Percentiles rank a stretch among this genome's conserved stretches.
Conservation (phyloP, 2,888 invertebrate genomes). For the Diadromus collaris region DNA sequence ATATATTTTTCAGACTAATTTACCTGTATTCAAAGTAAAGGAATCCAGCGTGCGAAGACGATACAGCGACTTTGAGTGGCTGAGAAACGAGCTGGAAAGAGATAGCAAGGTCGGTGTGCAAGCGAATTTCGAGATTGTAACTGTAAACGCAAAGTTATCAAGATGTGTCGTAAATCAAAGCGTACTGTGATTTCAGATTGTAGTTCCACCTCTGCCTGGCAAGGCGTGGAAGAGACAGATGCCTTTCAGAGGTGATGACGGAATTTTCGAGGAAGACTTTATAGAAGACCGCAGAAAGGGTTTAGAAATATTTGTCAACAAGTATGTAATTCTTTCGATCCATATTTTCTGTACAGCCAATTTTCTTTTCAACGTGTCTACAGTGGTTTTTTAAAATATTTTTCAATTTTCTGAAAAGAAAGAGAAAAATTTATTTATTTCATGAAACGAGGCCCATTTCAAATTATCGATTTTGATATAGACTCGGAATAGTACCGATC, state of each 20-base stretch:
- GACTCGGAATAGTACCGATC: background rate
- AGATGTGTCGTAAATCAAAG: slow-evolving; percentile 27
- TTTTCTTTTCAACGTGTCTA: background rate
- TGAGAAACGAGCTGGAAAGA: slow-evolving; percentile 98
- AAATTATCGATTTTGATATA: too few relatives aligned
- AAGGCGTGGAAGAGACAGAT: slow-evolving; percentile 99
- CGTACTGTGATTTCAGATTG: slow-evolving; percentile 86
- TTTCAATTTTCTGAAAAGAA: background rate
- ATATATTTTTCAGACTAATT: slow-evolving; percentile 90
- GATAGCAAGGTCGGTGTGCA: slow-evolving; percentile 93
- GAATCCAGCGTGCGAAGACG: slow-evolving; percentile 98
- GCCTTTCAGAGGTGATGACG: slow-evolving; percentile 99
- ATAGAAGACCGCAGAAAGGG: slow-evolving; percentile 99
- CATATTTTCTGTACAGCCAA: background rate
- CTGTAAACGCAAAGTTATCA: background rate
- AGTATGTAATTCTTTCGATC: slow-evolving; percentile 83
- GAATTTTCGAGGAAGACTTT: slow-evolving; percentile 99
- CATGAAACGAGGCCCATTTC: too few relatives aligned
- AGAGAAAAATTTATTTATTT: too few relatives aligned
- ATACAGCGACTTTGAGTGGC: slow-evolving; percentile 99
- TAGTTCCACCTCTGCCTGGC: slow-evolving; percentile 98
- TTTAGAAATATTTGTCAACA: slow-evolving; percentile 99
- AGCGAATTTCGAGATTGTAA: slow-evolving; percentile 1
- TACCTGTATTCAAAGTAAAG: slow-evolving; percentile 99
- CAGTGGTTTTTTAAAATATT: background rate